These are phyloP conservation scores for Zygothrica quintamaculata DNA, from an alignment of 2,888 invertebrate genomes.

Conservation along the genomic window DNA sequence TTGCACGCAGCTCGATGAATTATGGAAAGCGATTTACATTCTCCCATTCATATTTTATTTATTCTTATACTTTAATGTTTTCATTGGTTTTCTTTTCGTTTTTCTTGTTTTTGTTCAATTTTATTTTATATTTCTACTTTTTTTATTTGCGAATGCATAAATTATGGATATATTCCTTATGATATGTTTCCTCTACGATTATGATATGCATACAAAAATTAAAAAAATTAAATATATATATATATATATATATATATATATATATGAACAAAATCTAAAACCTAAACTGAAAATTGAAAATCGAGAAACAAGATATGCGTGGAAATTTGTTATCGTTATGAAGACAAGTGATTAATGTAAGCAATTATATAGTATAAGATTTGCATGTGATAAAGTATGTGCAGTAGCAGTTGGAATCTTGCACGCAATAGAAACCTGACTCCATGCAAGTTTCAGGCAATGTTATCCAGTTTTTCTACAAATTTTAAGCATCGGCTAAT, in stretches of 20 bases:
- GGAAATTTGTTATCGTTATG: conserved; percentile 64
- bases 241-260: too few species aligned
- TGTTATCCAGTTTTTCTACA: too few species aligned
- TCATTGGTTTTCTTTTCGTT: conserved; percentile 50
- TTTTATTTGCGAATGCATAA: conserved; percentile 77
- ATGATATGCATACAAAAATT: conserved; percentile 64
- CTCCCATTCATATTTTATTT: conserved; percentile 71
- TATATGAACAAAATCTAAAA: conserved; percentile 17
- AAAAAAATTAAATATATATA: too few species aligned
- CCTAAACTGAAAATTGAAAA: conserved; percentile 30
- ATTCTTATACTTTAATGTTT: conserved; percentile 60
- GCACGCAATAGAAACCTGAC: too few species aligned
- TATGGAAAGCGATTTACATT: conserved; percentile 78
- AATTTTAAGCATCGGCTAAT: too few species aligned
- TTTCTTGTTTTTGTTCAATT: conserved; percentile 11
- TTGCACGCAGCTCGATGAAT: conserved; percentile 62
- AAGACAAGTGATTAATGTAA: conserved; percentile 30
- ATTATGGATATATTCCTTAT: conserved; percentile 76
- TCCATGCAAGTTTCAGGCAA: too few species aligned
- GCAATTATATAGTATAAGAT: conserved; percentile 7
- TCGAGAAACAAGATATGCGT: conserved; percentile 39
- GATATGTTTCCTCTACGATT: conserved; percentile 37
- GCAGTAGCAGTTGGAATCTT: too few species aligned
- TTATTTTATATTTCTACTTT: conserved; percentile 21
- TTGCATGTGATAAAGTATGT: too few species aligned